Conservation (phyloP, 2,797 vertebrate species). For the Enteromius viviparus region DNA sequence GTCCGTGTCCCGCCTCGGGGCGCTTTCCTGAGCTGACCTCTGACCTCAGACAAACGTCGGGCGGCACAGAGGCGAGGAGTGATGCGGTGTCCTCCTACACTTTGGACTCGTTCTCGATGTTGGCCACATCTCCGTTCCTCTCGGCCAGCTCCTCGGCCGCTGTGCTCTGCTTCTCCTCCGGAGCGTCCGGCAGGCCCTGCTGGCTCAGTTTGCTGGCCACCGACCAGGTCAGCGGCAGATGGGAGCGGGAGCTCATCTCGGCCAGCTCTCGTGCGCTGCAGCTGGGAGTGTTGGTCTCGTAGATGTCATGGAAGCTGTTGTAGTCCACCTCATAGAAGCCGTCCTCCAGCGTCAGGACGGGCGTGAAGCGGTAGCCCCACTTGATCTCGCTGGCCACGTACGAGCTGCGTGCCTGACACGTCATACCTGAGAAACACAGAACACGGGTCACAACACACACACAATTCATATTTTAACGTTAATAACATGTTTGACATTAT, state of each 20-base stretch:
- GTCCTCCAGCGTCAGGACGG: conserved; percentile 94
- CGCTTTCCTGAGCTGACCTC: conserved; percentile 60
- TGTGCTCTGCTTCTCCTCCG: conserved; percentile 74
- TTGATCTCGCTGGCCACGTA: conserved; percentile 95
- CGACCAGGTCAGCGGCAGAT: conserved; percentile 93
- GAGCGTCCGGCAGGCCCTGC: conserved; percentile 72
- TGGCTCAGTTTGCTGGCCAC: conserved; percentile 94
- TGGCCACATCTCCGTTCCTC: conserved; percentile 92
- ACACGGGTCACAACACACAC: too few species aligned
- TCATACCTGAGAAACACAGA: conserved; percentile 85
- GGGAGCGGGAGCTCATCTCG: conserved; percentile 82
- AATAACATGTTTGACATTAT: too few species aligned
- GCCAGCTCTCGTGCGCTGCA: conserved; percentile 93
- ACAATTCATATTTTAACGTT: too few species aligned
- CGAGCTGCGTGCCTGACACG: conserved; percentile 95
- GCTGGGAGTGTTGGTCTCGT: conserved; percentile 93
- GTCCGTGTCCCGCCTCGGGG: conserved; percentile 67
- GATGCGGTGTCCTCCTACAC: conserved; percentile 74
- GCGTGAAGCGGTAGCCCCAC: conserved; percentile 97
- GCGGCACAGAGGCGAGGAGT: conserved; percentile 46
- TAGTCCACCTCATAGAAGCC: conserved; percentile 99
- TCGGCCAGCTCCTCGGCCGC: conserved; percentile 80
- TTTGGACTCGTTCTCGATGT: conserved; percentile 94
- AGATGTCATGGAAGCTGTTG: conserved; percentile 98
- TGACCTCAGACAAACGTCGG: conserved; percentile 33